phyloP scores from a whole-genome alignment of 2,797 vertebrate species.

The Gymnocypris eckloni region DNA sequence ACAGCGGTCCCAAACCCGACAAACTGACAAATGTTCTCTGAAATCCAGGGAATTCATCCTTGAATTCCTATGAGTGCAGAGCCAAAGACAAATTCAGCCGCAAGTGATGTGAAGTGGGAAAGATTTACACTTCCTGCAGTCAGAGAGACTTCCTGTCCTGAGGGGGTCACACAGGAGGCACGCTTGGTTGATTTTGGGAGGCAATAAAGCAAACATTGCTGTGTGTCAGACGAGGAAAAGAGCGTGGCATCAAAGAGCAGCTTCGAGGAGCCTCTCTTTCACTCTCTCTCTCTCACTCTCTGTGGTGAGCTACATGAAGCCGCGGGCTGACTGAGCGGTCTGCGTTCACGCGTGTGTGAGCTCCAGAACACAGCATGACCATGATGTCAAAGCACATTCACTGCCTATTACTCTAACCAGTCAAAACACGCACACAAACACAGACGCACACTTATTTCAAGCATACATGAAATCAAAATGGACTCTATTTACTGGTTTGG shows the following conservation, averaged over 20 bases:
- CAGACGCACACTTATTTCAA: constrained; percentile 4
- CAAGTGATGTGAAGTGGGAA: constrained; percentile 31
- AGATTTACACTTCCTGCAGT: constrained; percentile 48
- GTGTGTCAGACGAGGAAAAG: constrained; percentile 39
- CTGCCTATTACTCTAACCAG: constrained; percentile 44
- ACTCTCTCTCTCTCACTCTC: not conserved
- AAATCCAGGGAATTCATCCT: constrained; percentile 38
- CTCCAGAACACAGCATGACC: constrained; percentile 35
- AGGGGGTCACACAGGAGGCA: constrained; percentile 42
- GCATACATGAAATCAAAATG: not conserved
- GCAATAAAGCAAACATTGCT: constrained; percentile 45
- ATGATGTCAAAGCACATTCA: constrained; percentile 46
- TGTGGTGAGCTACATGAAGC: constrained; percentile 20
- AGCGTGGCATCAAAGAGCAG: constrained; percentile 26
- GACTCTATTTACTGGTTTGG: not conserved
- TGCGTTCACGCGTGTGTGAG: constrained; percentile 58
- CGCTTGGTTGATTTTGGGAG: constrained; percentile 36
- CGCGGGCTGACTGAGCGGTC: constrained; percentile 22
- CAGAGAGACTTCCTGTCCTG: constrained; percentile 43
- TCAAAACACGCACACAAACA: constrained; percentile 29
- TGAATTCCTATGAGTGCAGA: not conserved
- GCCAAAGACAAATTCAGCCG: constrained; percentile 8
- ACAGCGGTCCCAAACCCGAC: not conserved
- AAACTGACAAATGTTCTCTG: constrained; percentile 36
- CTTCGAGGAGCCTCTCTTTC: constrained; percentile 26